Conservation (phyloP, 2,113 vertebrate species). For the Lepidothrix coronata region DNA sequence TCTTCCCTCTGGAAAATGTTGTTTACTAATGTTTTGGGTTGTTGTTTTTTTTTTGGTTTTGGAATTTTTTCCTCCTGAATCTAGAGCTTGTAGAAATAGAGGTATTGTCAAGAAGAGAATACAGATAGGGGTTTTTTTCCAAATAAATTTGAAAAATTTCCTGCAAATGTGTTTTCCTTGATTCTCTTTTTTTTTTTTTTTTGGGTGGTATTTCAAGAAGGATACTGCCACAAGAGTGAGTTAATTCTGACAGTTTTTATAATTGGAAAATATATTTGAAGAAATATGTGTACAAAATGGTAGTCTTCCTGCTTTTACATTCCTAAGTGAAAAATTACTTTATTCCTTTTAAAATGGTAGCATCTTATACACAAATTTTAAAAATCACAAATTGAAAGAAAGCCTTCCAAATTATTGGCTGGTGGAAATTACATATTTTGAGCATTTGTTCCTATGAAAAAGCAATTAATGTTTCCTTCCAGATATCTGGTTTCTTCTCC, state of each 20-base stretch:
- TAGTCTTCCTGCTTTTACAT: not conserved
- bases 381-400: not conserved
- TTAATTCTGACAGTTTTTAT: not conserved
- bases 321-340: not conserved
- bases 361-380: not conserved
- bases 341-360: not conserved
- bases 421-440: not conserved
- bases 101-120: not conserved
- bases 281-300: not conserved
- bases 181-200: not conserved
- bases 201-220: not conserved
- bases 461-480: not conserved
- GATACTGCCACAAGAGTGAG: not conserved
- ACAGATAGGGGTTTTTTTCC: accelerated
- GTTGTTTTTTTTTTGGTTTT: not conserved
- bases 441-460: not conserved
- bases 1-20: not conserved
- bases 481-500: not conserved
- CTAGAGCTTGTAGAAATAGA: not conserved
- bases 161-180: not conserved
- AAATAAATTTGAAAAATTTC: not conserved
- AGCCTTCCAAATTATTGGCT: not conserved
- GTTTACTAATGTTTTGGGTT: not conserved
- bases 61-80: not conserved
- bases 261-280: not conserved